phyloP scores from a whole-genome alignment of 1,140 invertebrate genomes.

The Eueides isabella region DNA sequence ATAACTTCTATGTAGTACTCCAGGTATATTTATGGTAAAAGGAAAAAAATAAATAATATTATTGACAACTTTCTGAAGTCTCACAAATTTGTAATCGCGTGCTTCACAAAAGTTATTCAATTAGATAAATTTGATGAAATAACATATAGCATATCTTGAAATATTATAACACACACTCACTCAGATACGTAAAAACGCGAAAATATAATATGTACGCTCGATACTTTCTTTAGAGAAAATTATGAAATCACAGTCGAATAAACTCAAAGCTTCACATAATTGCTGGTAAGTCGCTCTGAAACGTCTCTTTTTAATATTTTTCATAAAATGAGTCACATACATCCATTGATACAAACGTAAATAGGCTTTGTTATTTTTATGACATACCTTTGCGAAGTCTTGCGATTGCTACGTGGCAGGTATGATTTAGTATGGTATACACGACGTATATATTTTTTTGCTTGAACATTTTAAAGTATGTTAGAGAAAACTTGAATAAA shows the following conservation, averaged over 20 bases:
- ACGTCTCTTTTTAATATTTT: neutral
- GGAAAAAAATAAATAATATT: neutral
- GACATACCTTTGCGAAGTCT: neutral
- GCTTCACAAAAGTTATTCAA: neutral
- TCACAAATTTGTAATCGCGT: neutral
- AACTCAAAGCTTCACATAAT: conserved; percentile 5
- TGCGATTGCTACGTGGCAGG: neutral
- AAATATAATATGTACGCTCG: neutral
- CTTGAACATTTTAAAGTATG: too few relatives aligned
- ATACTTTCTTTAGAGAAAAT: neutral
- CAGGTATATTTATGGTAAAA: neutral
- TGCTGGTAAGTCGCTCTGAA: conserved; percentile 5
- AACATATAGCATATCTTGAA: neutral
- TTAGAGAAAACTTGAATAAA: too few relatives aligned
- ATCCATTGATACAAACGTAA: conserved; percentile 1
- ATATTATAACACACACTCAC: neutral
- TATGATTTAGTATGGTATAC: too few relatives aligned
- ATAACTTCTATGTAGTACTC: neutral
- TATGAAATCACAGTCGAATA: conserved; percentile 6
- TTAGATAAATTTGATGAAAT: neutral
- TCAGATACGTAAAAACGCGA: neutral
- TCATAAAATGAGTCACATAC: neutral
- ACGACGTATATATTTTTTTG: too few relatives aligned
- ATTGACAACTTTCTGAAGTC: neutral
- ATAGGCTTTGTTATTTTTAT: conserved; percentile 8